phyloP scores from a whole-genome alignment of 64 coral and sea anemone genomes.

The Porites australiensis region DNA sequence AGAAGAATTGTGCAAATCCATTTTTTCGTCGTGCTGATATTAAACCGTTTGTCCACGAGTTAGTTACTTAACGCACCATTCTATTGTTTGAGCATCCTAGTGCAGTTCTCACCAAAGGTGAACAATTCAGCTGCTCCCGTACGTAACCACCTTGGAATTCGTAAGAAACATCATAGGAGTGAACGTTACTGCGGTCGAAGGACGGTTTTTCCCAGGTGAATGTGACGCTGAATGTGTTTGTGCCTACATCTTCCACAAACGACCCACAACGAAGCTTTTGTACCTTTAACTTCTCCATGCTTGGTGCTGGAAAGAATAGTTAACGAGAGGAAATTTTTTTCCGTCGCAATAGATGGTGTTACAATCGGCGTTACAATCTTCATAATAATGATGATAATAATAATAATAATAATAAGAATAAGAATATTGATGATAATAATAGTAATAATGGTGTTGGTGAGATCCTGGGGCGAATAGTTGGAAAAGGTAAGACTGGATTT shows the following conservation, averaged over 20 bases:
- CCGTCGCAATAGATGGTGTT: too few species aligned
- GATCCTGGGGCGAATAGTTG: too few species aligned
- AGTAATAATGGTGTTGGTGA: too few species aligned
- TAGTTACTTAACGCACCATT: neutral
- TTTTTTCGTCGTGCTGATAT: too few species aligned
- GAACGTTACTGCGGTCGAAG: conserved; percentile 27
- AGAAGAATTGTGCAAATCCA: too few species aligned
- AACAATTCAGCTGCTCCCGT: neutral
- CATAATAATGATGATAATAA: too few species aligned
- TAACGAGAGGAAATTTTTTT: neutral
- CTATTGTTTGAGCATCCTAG: conserved; percentile 1
- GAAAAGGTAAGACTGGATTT: too few species aligned
- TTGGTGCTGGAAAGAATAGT: neutral
- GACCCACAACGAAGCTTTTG: neutral
- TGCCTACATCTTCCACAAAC: conserved; percentile 1
- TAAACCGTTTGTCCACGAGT: too few species aligned
- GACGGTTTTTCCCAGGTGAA: conserved; percentile 22
- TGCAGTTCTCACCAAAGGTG: neutral
- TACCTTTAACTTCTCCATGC: neutral
- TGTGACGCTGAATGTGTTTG: neutral
- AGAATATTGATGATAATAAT: too few species aligned
- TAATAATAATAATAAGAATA: too few species aligned
- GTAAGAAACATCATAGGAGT: conserved; percentile 3
- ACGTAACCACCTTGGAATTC: neutral
- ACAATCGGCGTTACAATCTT: too few species aligned